phyloP scores from a whole-genome alignment of 2,888 invertebrate species.

The Imbricaverruca yamaguchii region DNA sequence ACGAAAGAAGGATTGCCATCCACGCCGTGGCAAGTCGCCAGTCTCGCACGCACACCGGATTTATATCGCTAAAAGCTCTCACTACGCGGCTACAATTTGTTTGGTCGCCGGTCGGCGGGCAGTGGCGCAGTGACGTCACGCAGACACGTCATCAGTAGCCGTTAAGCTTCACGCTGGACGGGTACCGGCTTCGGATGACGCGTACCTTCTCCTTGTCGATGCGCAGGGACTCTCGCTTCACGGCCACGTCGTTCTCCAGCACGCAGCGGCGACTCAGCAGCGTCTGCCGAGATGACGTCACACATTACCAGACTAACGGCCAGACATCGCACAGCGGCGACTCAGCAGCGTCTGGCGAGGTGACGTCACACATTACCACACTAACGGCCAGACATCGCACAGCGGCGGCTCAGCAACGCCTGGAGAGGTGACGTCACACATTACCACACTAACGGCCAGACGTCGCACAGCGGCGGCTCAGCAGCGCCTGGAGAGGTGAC shows the following conservation, averaged over 20 bases:
- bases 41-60: too few relatives aligned
- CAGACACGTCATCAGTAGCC: constrained; percentile 3
- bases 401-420: constrained; percentile 7
- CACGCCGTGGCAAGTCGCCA: too few relatives aligned
- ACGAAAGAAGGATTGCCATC: too few relatives aligned
- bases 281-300: constrained; percentile 1
- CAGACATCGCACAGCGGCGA: not conserved
- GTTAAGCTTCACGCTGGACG: constrained; percentile 15
- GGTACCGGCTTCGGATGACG: constrained; percentile 8
- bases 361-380: not conserved
- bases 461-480: constrained; percentile 4
- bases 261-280: constrained; percentile 13
- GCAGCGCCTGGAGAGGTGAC: constrained; percentile 1
- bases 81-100: too few relatives aligned
- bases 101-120: too few relatives aligned
- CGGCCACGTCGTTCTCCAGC: constrained; percentile 17
- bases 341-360: constrained; percentile 6
- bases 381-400: not conserved
- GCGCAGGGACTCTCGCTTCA: constrained; percentile 4
- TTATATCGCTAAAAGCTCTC: too few relatives aligned
- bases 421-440: not conserved
- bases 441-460: not conserved
- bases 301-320: not conserved
- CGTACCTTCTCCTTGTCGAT: constrained; percentile 4
- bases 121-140: too few relatives aligned